Evolutionary conservation across 2,888 invertebrate genomes (phyloP), one percentile per base, ranked within the genome.

Genomic region (Morpho deidamia): DNA sequence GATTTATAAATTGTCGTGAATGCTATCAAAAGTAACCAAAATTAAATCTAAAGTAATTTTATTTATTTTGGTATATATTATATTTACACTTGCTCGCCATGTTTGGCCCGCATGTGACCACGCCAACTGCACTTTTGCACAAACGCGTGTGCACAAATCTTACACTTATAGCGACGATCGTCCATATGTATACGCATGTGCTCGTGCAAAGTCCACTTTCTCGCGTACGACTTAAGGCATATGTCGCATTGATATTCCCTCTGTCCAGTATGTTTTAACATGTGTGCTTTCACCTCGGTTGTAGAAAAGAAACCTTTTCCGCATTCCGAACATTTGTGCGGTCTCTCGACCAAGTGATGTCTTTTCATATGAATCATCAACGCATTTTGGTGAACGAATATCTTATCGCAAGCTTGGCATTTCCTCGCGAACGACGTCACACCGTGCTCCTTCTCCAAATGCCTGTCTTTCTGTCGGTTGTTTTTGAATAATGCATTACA

Each of bases 201-300:
- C 33, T 66, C 62, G 8, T 50, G 51, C 37, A 74, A 48, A 4
- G 67, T 66, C 11, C 55, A 53, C 51, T 63, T 66, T 11, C 69
- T 59, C 0, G 56, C 60, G 49, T 63, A 75, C 4, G 59, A 54
- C 51, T 80, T 81, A 4, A 66, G 49, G 53, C 85, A 87, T 1
- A 78, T 59, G 8, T 71, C 69, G 55, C 87, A 87, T 57, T 76
- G 70, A 47, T 71, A 82, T 2, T 74, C 50, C 12, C 48, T 59
- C 35, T 56, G 72, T 56, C 74, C 67, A 72, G 77, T 72, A 56
- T 87, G 86, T 7, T 74, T 71, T 38, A 71, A 71, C 44, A 87
- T 62, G 46, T 73, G 71, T 14, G 69, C 68, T 45, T 71, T 75
- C 1, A 76, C 54, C 11, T 38, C 35, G 2, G 32, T 11, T 7